These are phyloP conservation scores for Hirtodrosophila histrioides DNA, from an alignment of 2,888 invertebrate genomes.

Conservation along the genomic window DNA sequence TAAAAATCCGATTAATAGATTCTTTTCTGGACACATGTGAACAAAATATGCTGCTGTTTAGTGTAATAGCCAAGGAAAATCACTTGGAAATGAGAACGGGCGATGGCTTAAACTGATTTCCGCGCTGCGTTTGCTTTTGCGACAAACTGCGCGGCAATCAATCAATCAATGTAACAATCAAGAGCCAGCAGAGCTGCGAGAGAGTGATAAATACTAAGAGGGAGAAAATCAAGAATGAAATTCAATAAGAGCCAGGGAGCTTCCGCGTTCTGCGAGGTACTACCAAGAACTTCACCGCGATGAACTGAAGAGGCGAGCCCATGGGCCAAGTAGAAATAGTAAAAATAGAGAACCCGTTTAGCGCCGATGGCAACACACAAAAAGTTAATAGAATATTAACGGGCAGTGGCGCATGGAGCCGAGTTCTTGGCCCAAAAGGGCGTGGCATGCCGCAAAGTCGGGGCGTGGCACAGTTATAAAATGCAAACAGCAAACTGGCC, in stretches of 20 bases:
- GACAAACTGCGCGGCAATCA: constrained; percentile 54
- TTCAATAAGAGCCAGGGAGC: constrained; percentile 43
- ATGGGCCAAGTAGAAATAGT: constrained; percentile 21
- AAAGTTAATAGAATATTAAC: constrained; percentile 71
- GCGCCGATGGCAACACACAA: constrained; percentile 43
- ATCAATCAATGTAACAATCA: constrained; percentile 72
- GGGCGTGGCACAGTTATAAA: constrained; percentile 40
- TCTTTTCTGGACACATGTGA: too few species aligned
- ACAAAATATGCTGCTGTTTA: not conserved
- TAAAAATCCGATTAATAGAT: too few species aligned
- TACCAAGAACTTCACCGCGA: constrained; percentile 8
- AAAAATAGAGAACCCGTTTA: constrained; percentile 61
- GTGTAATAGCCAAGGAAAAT: constrained; percentile 21
- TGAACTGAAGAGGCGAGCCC: constrained; percentile 15
- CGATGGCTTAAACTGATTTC: constrained; percentile 52
- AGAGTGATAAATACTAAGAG: constrained; percentile 39
- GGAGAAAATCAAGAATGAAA: constrained; percentile 35
- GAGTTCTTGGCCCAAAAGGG: constrained; percentile 37
- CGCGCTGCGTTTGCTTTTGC: constrained; percentile 30
- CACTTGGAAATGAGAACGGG: not conserved
- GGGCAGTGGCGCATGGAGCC: constrained; percentile 20
- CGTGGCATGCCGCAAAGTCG: constrained; percentile 44
- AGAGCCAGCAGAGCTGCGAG: constrained; percentile 22
- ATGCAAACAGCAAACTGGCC: constrained; percentile 33
- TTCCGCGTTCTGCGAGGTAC: constrained; percentile 45